Evolutionary conservation across 2,113 vertebrate species (phyloP), one percentile per base, ranked within the genome.

Genomic region (Neodon shergylaensis): DNA sequence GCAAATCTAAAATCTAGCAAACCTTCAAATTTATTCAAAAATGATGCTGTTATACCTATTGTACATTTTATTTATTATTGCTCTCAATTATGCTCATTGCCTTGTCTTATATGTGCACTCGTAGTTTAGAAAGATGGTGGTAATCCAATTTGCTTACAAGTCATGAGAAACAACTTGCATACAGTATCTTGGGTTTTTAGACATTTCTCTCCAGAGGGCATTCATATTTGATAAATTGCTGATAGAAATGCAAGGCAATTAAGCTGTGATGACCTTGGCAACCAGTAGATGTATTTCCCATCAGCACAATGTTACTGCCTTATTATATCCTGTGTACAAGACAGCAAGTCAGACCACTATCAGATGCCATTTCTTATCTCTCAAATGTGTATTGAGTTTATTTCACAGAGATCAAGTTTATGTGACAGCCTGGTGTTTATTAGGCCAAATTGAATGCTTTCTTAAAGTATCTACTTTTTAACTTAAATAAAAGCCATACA

Each of bases 231-330:
- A 96, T 90, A 97, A 96, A 96, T 97, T 61, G 17, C 92, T 91
- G 91, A 97, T 95, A 93, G 73, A 96, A 96, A 92, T 96, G 70
- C 76, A 91, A 96, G 24, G 66, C 90, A 95, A 97, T 97, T 97
- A 97, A 88, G 7, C 82, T 63, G 13, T 88, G 81, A 91, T 96
- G 92, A 96, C 92, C 84, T 96, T 94, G 90, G 61, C 63, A 92
- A 65, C 36, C n/a, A 65, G 52, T 68, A 22, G 1, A 44, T 86
- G 3, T n/a, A 85, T 88, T 97, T 95, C 88, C 52, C 86, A 88
- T 88, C 91, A 92, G 83, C 39, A 85, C 74, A 88, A 92, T 81
- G 47, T 94, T 83, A 93, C 61, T 92, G 10, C 13, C 82, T 94
- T 93, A 86, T 82, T 93, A 89, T 19, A 66, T 72, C 54, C 47